These are phyloP conservation scores for Lasaia peninsularis DNA, from an alignment of 1,140 invertebrate species.

Conservation along the genomic window DNA sequence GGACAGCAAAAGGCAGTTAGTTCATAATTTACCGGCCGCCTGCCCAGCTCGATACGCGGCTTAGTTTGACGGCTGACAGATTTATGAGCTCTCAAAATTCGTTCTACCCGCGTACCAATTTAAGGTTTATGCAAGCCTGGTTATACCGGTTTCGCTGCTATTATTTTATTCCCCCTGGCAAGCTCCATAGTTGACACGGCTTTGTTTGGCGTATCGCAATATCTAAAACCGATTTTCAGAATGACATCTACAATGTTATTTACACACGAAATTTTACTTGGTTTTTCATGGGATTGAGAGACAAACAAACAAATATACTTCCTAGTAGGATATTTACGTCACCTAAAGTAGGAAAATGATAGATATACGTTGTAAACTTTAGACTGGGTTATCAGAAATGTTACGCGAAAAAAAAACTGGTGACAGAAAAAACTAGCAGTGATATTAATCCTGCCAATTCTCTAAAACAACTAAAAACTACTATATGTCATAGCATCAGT, in stretches of 20 bases:
- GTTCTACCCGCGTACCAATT: conserved; percentile 22
- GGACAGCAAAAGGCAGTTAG: conserved; percentile 30
- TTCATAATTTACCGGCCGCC: conserved; percentile 58
- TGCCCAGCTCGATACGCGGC: conserved; percentile 62
- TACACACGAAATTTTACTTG: no score
- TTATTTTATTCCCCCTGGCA: conserved; percentile 9
- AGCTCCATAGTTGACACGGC: conserved; percentile 1
- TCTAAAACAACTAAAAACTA: no score
- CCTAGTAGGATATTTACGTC: no score
- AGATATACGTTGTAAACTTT: no score
- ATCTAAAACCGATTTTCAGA: background rate
- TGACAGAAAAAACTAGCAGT: no score
- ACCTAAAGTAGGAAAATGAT: no score
- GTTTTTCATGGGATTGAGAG: no score
- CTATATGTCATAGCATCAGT: no score
- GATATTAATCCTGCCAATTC: no score
- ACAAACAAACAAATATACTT: no score
- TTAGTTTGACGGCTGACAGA: conserved; percentile 71
- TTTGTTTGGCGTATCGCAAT: background rate
- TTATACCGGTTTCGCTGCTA: conserved; percentile 1
- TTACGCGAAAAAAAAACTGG: no score
- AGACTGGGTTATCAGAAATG: no score
- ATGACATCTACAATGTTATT: background rate
- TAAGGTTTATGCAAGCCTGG: conserved; percentile 26
- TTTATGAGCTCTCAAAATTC: conserved; percentile 68